These are phyloP conservation scores for Cryptophagus acutangulus DNA, from an alignment of 2,888 invertebrate genomes.

Conservation along the genomic window DNA sequence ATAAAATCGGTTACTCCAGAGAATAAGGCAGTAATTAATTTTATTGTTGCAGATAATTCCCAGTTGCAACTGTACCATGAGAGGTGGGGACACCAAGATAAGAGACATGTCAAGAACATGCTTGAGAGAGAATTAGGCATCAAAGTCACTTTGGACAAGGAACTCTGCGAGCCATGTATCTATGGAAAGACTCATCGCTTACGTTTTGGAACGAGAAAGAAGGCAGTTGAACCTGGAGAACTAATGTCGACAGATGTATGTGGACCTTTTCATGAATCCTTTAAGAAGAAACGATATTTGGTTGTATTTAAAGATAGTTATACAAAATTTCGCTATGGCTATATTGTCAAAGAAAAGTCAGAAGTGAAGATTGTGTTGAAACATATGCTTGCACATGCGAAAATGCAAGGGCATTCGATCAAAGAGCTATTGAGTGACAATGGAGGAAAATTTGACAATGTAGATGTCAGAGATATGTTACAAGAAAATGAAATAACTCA, in stretches of 20 bases:
- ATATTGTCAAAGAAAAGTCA: constrained; percentile 26
- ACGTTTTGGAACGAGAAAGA: constrained; percentile 26
- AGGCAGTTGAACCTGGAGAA: constrained; percentile 26
- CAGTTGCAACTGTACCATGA: constrained; percentile 26
- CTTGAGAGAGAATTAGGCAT: constrained; percentile 30
- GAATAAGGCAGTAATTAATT: no score
- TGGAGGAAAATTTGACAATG: no score
- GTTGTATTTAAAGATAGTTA: no score
- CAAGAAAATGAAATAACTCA: constrained; percentile 21
- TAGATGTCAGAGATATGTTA: constrained; percentile 25
- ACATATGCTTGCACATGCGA: constrained; percentile 25
- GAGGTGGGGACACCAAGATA: constrained; percentile 39
- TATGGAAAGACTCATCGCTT: no score
- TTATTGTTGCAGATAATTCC: constrained; percentile 13
- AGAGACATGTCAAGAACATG: constrained; percentile 31
- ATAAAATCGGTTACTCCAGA: constrained; percentile 24
- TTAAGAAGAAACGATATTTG: constrained; percentile 1
- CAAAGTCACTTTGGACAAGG: constrained; percentile 17
- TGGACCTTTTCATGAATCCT: no score
- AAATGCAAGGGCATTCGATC: constrained; percentile 25
- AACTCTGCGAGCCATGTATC: no score
- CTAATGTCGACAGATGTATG: constrained; percentile 31
- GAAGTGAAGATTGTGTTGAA: constrained; percentile 25
- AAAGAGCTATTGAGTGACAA: no score
- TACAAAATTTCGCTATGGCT: no score